phyloP scores from a whole-genome alignment of 2,888 invertebrate species.

The Melipona bicolor region DNA sequence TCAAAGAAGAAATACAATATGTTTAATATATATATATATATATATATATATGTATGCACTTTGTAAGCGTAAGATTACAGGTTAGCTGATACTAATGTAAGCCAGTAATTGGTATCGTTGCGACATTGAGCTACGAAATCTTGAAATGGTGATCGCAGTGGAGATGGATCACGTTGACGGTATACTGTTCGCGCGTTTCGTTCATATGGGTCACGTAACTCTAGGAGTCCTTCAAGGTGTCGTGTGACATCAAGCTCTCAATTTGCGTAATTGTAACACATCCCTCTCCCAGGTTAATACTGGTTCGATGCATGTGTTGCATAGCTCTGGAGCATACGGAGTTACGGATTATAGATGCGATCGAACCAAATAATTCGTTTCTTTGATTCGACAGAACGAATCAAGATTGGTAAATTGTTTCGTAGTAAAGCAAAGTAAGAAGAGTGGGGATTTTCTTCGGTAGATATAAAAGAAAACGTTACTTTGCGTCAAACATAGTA shows the following conservation, averaged over 20 bases:
- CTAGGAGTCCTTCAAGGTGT: slow-evolving; percentile 69
- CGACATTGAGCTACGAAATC: slow-evolving; percentile 69
- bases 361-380: background rate
- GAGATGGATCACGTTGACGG: slow-evolving; percentile 24
- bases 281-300: background rate
- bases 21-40: background rate
- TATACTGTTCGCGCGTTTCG: slow-evolving; percentile 34
- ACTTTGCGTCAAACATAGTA: background rate
- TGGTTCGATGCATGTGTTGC: background rate
- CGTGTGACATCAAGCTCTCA: slow-evolving; percentile 33
- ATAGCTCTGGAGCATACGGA: background rate
- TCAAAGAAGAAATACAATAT: slow-evolving; percentile 31
- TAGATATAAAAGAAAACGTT: slow-evolving; percentile 17
- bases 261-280: slow-evolving; percentile 47
- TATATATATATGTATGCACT: background rate
- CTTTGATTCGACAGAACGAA: background rate
- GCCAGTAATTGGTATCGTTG: slow-evolving; percentile 68
- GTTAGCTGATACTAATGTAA: slow-evolving; percentile 52
- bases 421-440: background rate
- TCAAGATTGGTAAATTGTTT: background rate
- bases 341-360: background rate
- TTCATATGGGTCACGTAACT: slow-evolving; percentile 75
- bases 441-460: slow-evolving; percentile 2
- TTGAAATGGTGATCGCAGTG: slow-evolving; percentile 6
- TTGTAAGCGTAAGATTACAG: slow-evolving; percentile 25